Conservation (phyloP, 2,888 invertebrate genomes). For the Troides aeacus region DNA sequence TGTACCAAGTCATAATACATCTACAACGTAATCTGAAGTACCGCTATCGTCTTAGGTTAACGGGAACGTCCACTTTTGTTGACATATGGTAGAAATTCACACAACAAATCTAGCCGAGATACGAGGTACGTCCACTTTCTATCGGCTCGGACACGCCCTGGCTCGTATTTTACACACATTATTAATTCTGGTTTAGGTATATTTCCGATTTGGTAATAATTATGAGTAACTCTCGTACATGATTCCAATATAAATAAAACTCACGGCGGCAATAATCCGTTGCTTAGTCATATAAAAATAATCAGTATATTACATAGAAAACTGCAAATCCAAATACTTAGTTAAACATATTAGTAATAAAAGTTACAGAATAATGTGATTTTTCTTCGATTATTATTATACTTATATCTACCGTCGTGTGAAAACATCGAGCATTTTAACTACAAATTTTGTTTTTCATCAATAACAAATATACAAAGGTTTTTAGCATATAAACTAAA, state of each 20-base stretch:
- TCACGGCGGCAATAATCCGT: not conserved
- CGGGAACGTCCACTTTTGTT: conserved; percentile 29
- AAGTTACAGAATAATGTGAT: too few species aligned
- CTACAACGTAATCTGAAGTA: conserved; percentile 17
- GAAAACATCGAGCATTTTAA: too few species aligned
- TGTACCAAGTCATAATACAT: conserved; percentile 5
- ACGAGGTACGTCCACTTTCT: conserved; percentile 35
- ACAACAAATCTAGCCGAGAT: conserved; percentile 27
- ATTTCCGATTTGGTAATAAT: conserved; percentile 21
- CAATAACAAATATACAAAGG: too few species aligned
- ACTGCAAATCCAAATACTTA: too few species aligned
- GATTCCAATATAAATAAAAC: not conserved
- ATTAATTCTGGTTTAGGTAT: conserved; percentile 26
- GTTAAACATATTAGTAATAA: too few species aligned
- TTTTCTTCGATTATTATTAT: too few species aligned
- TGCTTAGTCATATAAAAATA: too few species aligned
- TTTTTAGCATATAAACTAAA: too few species aligned
- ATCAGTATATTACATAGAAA: too few species aligned
- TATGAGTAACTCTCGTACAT: not conserved
- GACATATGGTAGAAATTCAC: conserved; percentile 30
- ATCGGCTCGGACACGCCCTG: conserved; percentile 33
- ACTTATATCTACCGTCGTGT: not conserved
- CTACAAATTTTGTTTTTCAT: too few species aligned
- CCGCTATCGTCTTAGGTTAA: conserved; percentile 23
- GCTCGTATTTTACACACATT: conserved; percentile 27